These are phyloP conservation scores for Tachypleus tridentatus DNA, from an alignment of 1,140 invertebrate genomes.

Conservation along the genomic window DNA sequence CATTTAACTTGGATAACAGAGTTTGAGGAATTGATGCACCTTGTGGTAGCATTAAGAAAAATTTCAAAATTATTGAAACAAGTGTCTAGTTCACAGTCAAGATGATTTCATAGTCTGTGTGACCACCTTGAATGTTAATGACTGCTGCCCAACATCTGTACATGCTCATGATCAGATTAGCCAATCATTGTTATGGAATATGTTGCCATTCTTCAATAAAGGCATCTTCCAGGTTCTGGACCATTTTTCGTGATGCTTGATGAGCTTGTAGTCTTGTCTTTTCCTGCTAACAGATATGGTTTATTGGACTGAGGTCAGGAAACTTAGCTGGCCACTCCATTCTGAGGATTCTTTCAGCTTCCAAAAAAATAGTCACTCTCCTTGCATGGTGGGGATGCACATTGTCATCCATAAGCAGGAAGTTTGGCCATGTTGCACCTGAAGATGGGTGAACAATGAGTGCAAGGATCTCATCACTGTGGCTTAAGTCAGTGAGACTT, in stretches of 20 bases:
- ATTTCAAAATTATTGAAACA: too few species aligned
- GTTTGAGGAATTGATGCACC: too few species aligned
- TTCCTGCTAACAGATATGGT: constrained; percentile 4
- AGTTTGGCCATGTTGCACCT: constrained; percentile 2
- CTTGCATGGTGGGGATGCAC: not conserved
- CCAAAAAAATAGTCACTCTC: not conserved
- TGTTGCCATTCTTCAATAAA: constrained; percentile 4
- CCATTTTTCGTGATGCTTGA: constrained; percentile 1
- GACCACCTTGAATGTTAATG: too few species aligned
- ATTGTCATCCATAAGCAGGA: constrained; percentile 4
- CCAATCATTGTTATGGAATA: too few species aligned
- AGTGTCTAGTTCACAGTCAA: too few species aligned
- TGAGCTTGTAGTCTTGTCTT: not conserved
- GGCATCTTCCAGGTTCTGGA: constrained; percentile 6
- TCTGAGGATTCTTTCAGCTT: constrained; percentile 3
- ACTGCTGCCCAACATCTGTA: too few species aligned
- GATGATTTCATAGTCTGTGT: too few species aligned
- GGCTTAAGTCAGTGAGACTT: not conserved
- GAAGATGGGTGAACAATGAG: constrained; percentile 3
- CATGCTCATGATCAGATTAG: too few species aligned
- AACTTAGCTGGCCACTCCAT: constrained; percentile 30
- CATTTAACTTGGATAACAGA: too few species aligned
- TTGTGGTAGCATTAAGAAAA: too few species aligned
- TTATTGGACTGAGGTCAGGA: constrained; percentile 2
- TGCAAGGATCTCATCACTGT: constrained; percentile 9